Evolutionary conservation across 2,797 vertebrate genomes (phyloP).

Genomic region (Schizopygopsis pylzovi): DNA sequence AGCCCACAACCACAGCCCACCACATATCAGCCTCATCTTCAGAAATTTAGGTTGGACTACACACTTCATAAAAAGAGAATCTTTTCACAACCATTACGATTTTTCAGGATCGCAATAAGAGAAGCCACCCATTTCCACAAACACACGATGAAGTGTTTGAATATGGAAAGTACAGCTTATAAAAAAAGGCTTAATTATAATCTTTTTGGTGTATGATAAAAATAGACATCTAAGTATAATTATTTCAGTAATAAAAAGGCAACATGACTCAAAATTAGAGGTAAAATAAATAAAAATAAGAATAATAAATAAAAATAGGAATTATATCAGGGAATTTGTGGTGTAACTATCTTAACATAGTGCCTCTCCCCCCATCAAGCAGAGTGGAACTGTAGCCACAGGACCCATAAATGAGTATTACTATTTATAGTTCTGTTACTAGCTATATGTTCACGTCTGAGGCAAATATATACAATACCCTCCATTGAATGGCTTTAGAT

Average conservation of each 20-base stretch:
- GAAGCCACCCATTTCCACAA: not conserved
- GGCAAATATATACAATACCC: not conserved
- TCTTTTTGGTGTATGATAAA: not conserved
- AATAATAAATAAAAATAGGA: not conserved
- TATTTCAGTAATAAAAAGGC: not conserved
- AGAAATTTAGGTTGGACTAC: not conserved
- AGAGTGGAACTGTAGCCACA: conserved; percentile 27
- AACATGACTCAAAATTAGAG: not conserved
- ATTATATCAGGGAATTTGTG: not conserved
- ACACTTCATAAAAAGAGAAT: not conserved
- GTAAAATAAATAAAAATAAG: not conserved
- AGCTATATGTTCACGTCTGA: not conserved
- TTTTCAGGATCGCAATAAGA: not conserved
- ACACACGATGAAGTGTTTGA: not conserved
- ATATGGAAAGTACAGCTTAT: not conserved
- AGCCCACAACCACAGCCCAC: conserved; percentile 25
- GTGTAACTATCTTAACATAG: not conserved
- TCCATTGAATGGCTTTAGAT: not conserved
- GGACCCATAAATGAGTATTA: conserved; percentile 10
- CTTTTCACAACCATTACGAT: not conserved
- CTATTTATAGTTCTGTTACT: conserved; percentile 29
- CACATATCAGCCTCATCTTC: not conserved
- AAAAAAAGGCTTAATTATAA: conserved; percentile 13
- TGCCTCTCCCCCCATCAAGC: not conserved
- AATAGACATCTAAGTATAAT: not conserved